phyloP scores from a whole-genome alignment of 2,113 vertebrate genomes.

The Podarcis cretensis region DNA sequence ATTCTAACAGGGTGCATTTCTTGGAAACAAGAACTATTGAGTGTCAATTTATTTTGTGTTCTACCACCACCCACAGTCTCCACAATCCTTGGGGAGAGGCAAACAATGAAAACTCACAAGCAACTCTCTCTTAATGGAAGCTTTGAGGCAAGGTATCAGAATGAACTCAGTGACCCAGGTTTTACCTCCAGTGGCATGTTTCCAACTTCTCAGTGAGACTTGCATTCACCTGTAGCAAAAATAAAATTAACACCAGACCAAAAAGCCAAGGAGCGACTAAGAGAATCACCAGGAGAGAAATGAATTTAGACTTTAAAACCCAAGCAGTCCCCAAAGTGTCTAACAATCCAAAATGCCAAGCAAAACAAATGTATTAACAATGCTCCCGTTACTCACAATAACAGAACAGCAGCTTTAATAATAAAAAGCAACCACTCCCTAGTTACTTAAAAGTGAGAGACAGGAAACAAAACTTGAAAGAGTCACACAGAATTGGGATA shows the following conservation, averaged over 20 bases:
- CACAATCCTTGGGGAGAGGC: slow-evolving; percentile 11
- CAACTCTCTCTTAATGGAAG: slow-evolving; percentile 26
- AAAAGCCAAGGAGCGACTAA: slow-evolving; percentile 28
- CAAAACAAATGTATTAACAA: neutral
- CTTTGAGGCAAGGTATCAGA: slow-evolving; percentile 22
- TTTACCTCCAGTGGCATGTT: slow-evolving; percentile 41
- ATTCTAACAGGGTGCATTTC: neutral
- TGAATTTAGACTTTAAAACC: slow-evolving; percentile 35
- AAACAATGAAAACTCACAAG: slow-evolving; percentile 1
- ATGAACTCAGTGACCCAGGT: slow-evolving; percentile 18
- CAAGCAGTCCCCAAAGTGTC: neutral
- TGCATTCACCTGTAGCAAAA: slow-evolving; percentile 39
- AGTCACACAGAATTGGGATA: no score
- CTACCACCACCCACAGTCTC: no score
- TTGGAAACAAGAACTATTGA: slow-evolving; percentile 22
- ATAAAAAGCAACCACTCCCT: neutral
- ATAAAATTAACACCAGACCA: slow-evolving; percentile 55
- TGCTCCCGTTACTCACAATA: neutral
- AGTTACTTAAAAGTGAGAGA: neutral
- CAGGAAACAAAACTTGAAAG: no score
- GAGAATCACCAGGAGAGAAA: slow-evolving; percentile 34
- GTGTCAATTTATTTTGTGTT: neutral
- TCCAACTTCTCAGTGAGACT: neutral
- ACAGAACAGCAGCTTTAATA: neutral
- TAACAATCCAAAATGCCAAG: neutral